Percentiles rank a stretch among this genome's conserved stretches.
These are phyloP conservation scores for Sebastes nivosus DNA, from an alignment of 2,797 vertebrate genomes.

Conservation along the genomic window DNA sequence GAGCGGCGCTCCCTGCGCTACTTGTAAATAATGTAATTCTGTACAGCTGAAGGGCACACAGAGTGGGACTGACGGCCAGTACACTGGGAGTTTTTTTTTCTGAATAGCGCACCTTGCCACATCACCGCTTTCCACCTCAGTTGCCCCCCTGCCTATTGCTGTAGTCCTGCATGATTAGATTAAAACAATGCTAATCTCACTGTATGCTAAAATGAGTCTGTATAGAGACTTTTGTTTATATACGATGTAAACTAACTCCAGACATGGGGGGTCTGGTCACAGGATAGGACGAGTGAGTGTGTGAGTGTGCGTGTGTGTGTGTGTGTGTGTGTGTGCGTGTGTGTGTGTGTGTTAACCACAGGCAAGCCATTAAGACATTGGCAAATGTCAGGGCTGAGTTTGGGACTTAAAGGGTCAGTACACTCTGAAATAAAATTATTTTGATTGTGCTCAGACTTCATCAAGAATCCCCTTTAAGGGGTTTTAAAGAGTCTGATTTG, in stretches of 20 bases:
- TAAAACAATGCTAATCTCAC: conserved; percentile 81
- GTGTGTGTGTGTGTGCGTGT: background rate
- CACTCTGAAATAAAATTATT: conserved; percentile 25
- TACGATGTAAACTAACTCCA: conserved; percentile 73
- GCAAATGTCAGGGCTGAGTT: conserved; percentile 57
- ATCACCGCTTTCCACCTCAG: conserved; percentile 83
- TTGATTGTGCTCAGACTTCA: conserved; percentile 43
- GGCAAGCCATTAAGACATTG: conserved; percentile 43
- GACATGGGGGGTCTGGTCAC: conserved; percentile 53
- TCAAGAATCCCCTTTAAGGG: background rate
- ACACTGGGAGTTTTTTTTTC: conserved; percentile 74
- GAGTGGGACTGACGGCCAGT: conserved; percentile 97
- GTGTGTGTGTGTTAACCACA: conserved; percentile 19
- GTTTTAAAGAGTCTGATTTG: conserved; percentile 28
- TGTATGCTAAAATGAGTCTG: conserved; percentile 84
- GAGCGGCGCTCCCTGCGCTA: conserved; percentile 57
- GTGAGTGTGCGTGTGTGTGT: conserved; percentile 8
- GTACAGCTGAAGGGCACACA: conserved; percentile 86
- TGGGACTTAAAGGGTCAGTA: conserved; percentile 48
- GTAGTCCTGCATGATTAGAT: conserved; percentile 92
- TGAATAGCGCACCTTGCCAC: conserved; percentile 88
- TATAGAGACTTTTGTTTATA: conserved; percentile 80
- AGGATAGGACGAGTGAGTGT: conserved; percentile 39
- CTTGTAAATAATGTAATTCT: conserved; percentile 89
- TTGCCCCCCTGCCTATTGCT: conserved; percentile 87